phyloP scores from a whole-genome alignment of 2,113 vertebrate genomes.

The Chaetops frenatus region DNA sequence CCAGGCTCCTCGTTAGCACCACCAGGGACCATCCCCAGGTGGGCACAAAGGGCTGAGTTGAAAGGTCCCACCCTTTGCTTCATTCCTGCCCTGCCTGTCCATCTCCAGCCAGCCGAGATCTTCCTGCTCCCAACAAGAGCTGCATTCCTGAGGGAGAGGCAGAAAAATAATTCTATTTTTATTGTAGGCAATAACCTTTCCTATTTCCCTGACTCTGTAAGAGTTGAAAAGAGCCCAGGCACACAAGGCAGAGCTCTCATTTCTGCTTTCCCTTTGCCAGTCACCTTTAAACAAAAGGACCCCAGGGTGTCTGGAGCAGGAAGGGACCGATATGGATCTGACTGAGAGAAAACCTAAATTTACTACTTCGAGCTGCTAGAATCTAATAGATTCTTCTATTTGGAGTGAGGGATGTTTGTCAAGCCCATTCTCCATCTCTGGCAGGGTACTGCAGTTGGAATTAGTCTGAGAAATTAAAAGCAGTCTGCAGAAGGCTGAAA shows the following conservation, averaged over 20 bases:
- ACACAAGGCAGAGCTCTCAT: background rate
- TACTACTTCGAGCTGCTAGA: background rate
- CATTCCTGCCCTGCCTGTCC: background rate
- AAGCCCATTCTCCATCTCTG: constrained; percentile 40
- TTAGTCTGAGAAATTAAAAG: constrained; percentile 64
- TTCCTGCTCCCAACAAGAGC: background rate
- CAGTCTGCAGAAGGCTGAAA: constrained; percentile 24
- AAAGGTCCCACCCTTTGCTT: background rate
- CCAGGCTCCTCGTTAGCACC: background rate
- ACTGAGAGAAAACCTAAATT: constrained; percentile 22
- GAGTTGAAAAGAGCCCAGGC: background rate
- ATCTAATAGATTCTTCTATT: constrained; percentile 22
- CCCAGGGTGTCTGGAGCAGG: background rate
- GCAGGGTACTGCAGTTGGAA: constrained; percentile 59
- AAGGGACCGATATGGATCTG: background rate
- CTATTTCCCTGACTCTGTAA: background rate
- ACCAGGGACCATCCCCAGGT: background rate
- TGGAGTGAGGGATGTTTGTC: constrained; percentile 35
- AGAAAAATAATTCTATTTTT: background rate
- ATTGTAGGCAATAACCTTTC: background rate
- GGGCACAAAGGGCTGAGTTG: background rate
- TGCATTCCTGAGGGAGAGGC: background rate
- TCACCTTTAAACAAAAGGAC: constrained; percentile 45
- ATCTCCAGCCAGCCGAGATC: background rate
- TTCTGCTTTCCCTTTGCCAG: background rate